Percentiles rank a stretch among this genome's conserved stretches.
Conservation (phyloP, 2,113 vertebrate species). For the Nyctibius bracteatus region DNA sequence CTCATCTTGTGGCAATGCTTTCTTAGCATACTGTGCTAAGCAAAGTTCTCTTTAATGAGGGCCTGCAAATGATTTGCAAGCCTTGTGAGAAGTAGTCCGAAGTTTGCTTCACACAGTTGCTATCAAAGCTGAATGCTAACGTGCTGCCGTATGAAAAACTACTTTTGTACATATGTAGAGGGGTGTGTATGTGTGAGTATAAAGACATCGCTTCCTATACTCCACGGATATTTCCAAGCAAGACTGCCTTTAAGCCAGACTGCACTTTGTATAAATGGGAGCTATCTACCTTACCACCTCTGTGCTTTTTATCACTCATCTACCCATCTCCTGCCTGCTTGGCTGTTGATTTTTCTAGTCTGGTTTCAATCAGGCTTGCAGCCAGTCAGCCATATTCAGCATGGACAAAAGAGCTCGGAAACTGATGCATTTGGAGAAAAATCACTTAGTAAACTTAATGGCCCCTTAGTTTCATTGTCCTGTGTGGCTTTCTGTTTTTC, state of each 20-base stretch:
- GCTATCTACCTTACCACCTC: background rate
- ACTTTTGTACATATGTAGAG: background rate
- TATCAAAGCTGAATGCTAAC: background rate
- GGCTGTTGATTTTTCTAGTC: background rate
- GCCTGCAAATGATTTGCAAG: conserved; percentile 29
- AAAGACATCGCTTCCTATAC: background rate
- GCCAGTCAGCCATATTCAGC: background rate
- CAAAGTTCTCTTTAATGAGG: conserved; percentile 23
- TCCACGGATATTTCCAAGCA: background rate
- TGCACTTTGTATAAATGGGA: background rate
- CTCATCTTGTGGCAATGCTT: conserved; percentile 50
- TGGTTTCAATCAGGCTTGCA: background rate
- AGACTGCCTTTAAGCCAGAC: background rate
- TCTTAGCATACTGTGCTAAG: conserved; percentile 24
- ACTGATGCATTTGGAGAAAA: background rate
- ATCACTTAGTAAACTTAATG: background rate
- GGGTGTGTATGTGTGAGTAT: background rate
- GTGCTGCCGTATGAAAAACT: background rate
- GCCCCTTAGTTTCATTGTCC: background rate
- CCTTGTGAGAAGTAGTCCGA: background rate
- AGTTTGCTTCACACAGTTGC: background rate
- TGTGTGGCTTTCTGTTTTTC: background rate
- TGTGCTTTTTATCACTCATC: background rate
- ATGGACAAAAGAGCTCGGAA: background rate
- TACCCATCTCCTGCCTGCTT: background rate